Conservation (phyloP, 2,888 invertebrate genomes). For the Caenorhabditis uteleia region DNA sequence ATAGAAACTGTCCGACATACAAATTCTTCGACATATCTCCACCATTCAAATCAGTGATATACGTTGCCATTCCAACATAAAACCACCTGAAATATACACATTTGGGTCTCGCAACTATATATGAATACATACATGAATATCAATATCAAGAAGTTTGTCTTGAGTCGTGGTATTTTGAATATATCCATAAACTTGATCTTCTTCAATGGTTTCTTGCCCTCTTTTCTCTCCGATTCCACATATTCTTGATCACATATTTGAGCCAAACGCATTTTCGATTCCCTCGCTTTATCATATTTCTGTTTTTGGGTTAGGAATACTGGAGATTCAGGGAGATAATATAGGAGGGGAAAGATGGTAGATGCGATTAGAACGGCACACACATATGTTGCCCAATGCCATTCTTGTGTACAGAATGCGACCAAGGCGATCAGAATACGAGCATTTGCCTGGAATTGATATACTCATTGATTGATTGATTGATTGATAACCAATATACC, state of each 20-base stretch:
- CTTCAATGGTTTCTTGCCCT: slow-evolving; percentile 7
- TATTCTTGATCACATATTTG: slow-evolving; percentile 13
- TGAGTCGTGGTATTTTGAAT: slow-evolving; percentile 9
- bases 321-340: slow-evolving; percentile 33
- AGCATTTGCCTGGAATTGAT: slow-evolving; percentile 28
- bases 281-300: slow-evolving; percentile 10
- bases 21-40: slow-evolving; percentile 33
- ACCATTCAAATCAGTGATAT: slow-evolving; percentile 34
- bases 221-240: not conserved
- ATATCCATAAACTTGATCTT: slow-evolving; percentile 19
- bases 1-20: slow-evolving; percentile 35
- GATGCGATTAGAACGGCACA: slow-evolving; percentile 25
- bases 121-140: too few relatives aligned
- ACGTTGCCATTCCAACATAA: slow-evolving; percentile 29
- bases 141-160: slow-evolving; percentile 20
- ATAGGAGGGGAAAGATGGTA: slow-evolving; percentile 27
- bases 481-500: slow-evolving; percentile 2
- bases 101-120: too few relatives aligned
- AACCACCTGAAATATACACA: slow-evolving; percentile 28
- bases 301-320: slow-evolving; percentile 18
- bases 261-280: slow-evolving; percentile 12
- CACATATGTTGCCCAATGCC: slow-evolving; percentile 17
- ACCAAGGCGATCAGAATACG: slow-evolving; percentile 23
- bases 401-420: slow-evolving; percentile 21
- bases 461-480: not conserved